These are phyloP conservation scores for Columbina picui DNA, from an alignment of 2,113 vertebrate species.

Conservation along the genomic window DNA sequence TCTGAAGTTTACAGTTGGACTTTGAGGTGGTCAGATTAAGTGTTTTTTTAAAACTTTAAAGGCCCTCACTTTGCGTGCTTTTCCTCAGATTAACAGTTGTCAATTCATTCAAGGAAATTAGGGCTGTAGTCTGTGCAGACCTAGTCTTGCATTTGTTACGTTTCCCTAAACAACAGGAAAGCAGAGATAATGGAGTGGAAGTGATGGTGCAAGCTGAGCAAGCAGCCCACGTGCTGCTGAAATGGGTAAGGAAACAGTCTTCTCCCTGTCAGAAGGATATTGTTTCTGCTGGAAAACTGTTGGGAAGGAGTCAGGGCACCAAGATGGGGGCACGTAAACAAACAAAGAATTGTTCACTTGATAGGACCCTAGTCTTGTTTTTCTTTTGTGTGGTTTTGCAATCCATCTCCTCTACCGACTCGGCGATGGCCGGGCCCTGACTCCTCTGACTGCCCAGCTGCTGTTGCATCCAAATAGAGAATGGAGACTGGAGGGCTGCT, in stretches of 20 bases:
- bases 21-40: accelerated
- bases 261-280: neutral
- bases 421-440: neutral
- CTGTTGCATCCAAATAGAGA: neutral
- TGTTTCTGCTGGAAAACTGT: neutral
- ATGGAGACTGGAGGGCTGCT: neutral
- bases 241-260: neutral
- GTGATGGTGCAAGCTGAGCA: neutral
- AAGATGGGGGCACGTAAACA: neutral
- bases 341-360: neutral
- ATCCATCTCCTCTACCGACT: neutral
- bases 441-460: neutral
- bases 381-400: neutral
- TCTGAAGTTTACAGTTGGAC: neutral
- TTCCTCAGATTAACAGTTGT: neutral
- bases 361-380: neutral
- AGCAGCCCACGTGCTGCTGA: neutral
- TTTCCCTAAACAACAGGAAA: constrained; percentile 21
- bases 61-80: neutral
- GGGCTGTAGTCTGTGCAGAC: neutral
- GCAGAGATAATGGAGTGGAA: neutral
- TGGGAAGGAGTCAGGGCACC: neutral
- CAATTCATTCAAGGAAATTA: neutral
- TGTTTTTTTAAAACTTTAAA: neutral
- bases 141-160: neutral